A percentile compares a stretch with the other conserved stretches of the same genome.
phyloP scores from a whole-genome alignment of 2,797 vertebrate genomes.

The Myotis planiceps region DNA sequence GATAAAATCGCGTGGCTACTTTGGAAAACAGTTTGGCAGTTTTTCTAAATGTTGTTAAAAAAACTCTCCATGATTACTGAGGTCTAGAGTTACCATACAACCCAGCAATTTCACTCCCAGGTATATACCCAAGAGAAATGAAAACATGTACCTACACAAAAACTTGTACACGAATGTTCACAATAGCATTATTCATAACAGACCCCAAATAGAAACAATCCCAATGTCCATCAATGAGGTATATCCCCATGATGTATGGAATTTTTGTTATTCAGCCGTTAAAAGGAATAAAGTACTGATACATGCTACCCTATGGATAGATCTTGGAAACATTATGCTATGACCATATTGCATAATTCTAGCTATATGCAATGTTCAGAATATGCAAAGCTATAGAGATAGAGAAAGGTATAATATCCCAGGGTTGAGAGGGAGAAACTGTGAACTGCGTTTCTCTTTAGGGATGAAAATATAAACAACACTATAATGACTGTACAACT shows the following conservation, averaged over 20 bases:
- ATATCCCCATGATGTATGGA: background rate
- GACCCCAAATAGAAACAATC: background rate
- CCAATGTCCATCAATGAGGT: background rate
- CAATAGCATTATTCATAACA: background rate
- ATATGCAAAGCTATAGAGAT: background rate
- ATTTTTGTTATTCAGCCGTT: background rate
- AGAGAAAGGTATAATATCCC: background rate
- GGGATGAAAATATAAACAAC: background rate
- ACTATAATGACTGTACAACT: background rate
- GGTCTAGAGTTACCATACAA: background rate
- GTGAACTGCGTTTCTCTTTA: background rate
- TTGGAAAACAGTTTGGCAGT: background rate
- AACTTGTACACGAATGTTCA: background rate
- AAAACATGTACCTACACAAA: background rate
- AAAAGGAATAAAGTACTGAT: background rate
- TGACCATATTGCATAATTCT: background rate
- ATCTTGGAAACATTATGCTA: background rate
- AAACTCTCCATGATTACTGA: background rate
- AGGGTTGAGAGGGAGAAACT: background rate
- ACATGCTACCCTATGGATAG: background rate
- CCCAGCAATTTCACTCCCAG: background rate
- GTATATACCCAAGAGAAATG: background rate
- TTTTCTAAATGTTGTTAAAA: background rate
- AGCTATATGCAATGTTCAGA: background rate
- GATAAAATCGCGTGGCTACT: background rate